Evolutionary conservation across 2,113 vertebrate genomes (phyloP).

Genomic region (Hemiprocne comata): DNA sequence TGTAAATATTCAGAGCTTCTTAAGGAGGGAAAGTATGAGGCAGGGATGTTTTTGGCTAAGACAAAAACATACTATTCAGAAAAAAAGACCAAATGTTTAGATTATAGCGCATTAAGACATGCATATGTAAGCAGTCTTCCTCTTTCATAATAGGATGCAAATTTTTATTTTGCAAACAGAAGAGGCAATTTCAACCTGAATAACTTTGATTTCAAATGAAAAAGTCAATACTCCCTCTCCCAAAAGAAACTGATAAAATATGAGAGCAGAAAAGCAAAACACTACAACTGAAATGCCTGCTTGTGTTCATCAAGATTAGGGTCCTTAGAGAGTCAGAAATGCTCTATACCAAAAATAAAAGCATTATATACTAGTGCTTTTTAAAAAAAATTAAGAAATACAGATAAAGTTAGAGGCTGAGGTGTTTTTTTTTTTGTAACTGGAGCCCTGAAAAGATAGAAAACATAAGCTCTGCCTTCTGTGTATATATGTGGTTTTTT

Average conservation of each 20-base stretch:
- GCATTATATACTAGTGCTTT: neutral
- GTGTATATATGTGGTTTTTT: neutral
- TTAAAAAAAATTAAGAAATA: neutral
- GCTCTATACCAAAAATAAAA: neutral
- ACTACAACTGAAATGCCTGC: neutral
- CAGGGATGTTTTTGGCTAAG: neutral
- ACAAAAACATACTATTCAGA: neutral
- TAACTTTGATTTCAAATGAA: neutral
- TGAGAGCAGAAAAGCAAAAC: neutral
- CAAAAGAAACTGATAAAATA: neutral
- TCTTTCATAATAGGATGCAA: neutral
- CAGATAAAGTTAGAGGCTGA: neutral
- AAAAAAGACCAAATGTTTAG: neutral
- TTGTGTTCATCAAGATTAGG: neutral
- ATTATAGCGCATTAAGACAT: neutral
- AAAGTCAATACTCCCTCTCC: neutral
- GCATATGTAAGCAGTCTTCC: neutral
- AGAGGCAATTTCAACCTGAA: neutral
- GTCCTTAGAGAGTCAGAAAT: neutral
- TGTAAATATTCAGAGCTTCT: neutral
- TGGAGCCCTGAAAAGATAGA: neutral
- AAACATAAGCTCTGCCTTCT: neutral
- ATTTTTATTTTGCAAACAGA: neutral
- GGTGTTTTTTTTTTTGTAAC: neutral
- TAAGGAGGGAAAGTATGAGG: neutral